Conservation (phyloP, 2,797 vertebrate genomes). For the Momotus momota region DNA sequence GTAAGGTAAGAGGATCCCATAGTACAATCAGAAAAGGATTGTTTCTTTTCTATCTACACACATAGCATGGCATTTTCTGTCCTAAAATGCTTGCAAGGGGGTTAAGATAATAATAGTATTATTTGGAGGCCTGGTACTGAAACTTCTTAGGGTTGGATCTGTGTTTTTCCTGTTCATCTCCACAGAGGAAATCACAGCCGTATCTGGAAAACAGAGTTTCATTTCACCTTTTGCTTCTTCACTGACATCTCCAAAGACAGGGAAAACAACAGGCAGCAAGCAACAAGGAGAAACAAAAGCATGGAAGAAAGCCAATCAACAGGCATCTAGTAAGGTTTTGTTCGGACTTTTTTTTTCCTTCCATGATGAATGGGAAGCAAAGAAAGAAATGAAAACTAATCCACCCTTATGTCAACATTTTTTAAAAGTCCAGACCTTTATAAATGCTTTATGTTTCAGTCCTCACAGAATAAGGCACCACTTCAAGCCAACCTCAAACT, state of each 20-base stretch:
- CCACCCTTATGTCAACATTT: neutral
- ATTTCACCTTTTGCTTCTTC: neutral
- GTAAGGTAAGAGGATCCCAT: neutral
- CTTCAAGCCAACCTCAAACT: neutral
- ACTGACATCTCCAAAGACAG: neutral
- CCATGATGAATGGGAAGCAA: neutral
- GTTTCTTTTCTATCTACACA: neutral
- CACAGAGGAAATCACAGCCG: rapidly evolving
- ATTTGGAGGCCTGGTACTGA: neutral
- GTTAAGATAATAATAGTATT: neutral
- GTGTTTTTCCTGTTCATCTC: neutral
- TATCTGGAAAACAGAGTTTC: neutral
- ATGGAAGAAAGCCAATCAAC: neutral
- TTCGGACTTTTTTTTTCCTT: neutral
- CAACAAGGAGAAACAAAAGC: neutral
- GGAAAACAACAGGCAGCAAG: neutral
- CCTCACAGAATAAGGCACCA: neutral
- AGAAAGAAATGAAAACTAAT: neutral
- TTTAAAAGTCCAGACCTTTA: neutral
- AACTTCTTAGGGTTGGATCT: neutral
- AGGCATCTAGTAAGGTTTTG: neutral
- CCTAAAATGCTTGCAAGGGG: neutral
- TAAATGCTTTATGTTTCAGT: neutral
- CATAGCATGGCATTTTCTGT: neutral
- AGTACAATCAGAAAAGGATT: rapidly evolving